phyloP scores from a whole-genome alignment of 2,797 vertebrate genomes.

The Crenichthys baileyi region DNA sequence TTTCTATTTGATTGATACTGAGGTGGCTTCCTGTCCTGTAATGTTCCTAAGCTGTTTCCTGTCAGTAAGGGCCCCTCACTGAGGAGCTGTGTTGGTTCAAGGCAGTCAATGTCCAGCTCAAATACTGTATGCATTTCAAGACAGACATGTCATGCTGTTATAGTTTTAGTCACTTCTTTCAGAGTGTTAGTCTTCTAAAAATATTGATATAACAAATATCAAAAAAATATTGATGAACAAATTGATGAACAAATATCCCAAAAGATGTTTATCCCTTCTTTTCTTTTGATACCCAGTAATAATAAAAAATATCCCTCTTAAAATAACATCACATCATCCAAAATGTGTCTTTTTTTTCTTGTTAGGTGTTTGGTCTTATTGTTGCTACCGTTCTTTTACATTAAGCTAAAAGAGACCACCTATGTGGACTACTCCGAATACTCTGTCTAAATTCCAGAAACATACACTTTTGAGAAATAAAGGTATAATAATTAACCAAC shows the following conservation, averaged over 20 bases:
- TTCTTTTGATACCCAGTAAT: slow-evolving; percentile 1
- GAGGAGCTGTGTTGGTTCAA: slow-evolving; percentile 62
- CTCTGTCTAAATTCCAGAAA: slow-evolving; percentile 36
- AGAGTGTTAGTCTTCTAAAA: slow-evolving; percentile 23
- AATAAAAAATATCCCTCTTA: neutral
- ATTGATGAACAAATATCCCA: slow-evolving; percentile 14
- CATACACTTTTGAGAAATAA: slow-evolving; percentile 12
- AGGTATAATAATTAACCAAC: neutral
- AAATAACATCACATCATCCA: neutral
- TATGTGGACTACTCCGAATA: slow-evolving; percentile 52
- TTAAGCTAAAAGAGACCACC: slow-evolving; percentile 51
- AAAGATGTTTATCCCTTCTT: slow-evolving; percentile 7
- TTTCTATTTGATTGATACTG: slow-evolving; percentile 59
- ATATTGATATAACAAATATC: too few species aligned
- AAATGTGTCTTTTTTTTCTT: neutral
- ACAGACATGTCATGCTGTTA: slow-evolving; percentile 44
- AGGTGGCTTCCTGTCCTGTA: slow-evolving; percentile 74
- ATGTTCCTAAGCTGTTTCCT: slow-evolving; percentile 71
- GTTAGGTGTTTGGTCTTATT: slow-evolving; percentile 5
- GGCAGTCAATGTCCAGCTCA: slow-evolving; percentile 61
- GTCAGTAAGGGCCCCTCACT: slow-evolving; percentile 64
- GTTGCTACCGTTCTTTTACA: slow-evolving; percentile 42
- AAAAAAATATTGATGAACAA: too few species aligned
- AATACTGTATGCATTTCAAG: slow-evolving; percentile 68
- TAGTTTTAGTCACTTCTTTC: slow-evolving; percentile 49